Evolutionary conservation across 2,888 invertebrate genomes (phyloP).

Genomic region (Tiliacea aurago): DNA sequence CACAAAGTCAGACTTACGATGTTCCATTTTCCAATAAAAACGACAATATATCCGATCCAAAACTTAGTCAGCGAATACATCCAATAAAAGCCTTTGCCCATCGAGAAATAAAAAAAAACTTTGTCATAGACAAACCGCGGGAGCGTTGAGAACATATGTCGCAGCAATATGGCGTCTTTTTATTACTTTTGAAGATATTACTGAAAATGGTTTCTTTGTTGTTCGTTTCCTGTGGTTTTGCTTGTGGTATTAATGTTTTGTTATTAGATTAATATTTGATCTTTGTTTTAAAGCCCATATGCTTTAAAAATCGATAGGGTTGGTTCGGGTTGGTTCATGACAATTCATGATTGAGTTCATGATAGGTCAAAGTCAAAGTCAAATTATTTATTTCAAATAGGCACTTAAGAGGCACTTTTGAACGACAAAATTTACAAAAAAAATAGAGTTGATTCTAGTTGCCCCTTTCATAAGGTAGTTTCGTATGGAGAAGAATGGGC

Average conservation of each 20-base stretch:
- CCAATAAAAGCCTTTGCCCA: conserved; percentile 62
- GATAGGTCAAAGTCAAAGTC: no score
- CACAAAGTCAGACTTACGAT: conserved; percentile 42
- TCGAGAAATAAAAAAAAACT: conserved; percentile 70
- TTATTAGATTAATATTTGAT: conserved; percentile 6
- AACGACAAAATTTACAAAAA: no score
- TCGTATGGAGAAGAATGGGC: no score
- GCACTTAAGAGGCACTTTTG: no score
- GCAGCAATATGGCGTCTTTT: conserved; percentile 68
- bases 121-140: conserved; percentile 73
- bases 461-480: no score
- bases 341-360: no score
- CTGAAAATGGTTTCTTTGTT: conserved; percentile 54
- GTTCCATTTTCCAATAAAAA: conserved; percentile 59
- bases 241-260: conserved; percentile 40
- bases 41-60: conserved; percentile 62
- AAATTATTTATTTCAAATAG: no score
- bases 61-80: conserved; percentile 65
- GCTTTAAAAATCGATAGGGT: background rate
- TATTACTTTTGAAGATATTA: conserved; percentile 67
- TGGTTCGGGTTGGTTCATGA: background rate
- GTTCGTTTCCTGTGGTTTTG: conserved; percentile 37
- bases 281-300: conserved; percentile 1
- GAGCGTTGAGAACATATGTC: conserved; percentile 65
- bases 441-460: no score